These are phyloP conservation scores for Coendou prehensilis DNA, from an alignment of 2,797 vertebrate species.

Conservation along the genomic window DNA sequence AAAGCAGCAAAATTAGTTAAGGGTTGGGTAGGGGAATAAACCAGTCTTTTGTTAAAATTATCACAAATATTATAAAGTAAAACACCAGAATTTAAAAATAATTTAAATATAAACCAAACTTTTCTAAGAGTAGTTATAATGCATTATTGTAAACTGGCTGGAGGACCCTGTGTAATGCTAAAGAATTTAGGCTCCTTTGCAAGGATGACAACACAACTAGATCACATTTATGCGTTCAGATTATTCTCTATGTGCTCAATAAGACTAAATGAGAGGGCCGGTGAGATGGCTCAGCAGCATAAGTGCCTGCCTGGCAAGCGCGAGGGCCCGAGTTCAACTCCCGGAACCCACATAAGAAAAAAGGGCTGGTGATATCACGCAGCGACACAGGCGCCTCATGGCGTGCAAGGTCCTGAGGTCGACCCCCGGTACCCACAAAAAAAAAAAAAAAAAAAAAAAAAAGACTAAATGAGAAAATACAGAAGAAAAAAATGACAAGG, in stretches of 20 bases:
- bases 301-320: no score
- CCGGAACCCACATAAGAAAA: no score
- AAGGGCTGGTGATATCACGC: no score
- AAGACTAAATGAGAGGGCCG: neutral
- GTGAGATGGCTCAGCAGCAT: no score
- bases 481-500: neutral
- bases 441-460: no score
- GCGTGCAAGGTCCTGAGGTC: no score
- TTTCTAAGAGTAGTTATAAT: neutral
- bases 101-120: neutral
- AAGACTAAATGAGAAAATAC: neutral
- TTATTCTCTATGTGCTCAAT: neutral
- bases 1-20: neutral
- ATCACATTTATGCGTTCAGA: neutral
- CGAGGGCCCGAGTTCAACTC: no score
- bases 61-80: neutral
- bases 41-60: constrained; percentile 20
- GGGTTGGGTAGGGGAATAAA: neutral
- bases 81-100: neutral
- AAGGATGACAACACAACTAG: neutral
- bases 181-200: neutral
- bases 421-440: no score
- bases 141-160: neutral
- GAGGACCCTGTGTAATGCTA: neutral
- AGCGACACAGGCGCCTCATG: no score